phyloP scores from a whole-genome alignment of 2,797 vertebrate genomes.

The Todus mexicanus region DNA sequence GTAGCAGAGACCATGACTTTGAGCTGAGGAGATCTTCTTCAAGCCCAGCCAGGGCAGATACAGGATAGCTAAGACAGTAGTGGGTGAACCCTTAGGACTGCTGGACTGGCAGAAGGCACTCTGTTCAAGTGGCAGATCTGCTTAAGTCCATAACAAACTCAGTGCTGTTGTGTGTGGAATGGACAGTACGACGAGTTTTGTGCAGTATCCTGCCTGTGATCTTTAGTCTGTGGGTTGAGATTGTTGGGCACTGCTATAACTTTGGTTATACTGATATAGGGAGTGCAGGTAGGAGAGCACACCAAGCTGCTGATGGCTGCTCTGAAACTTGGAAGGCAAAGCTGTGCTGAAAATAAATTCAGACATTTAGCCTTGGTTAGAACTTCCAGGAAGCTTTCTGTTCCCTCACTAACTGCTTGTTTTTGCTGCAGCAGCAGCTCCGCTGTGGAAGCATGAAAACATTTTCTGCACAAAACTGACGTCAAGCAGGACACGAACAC shows the following conservation, averaged over 20 bases:
- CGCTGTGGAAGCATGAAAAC: fast-evolving
- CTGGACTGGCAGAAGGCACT: fast-evolving
- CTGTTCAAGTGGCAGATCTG: fast-evolving
- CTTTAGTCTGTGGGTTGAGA: not conserved
- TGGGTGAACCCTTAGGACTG: not conserved
- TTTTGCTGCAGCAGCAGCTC: not conserved
- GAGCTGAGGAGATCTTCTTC: not conserved
- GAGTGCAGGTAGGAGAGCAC: not conserved
- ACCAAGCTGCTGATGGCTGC: fast-evolving
- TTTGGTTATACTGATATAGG: not conserved
- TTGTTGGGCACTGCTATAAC: not conserved
- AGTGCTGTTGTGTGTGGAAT: fast-evolving
- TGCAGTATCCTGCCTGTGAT: not conserved
- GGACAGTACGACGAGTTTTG: not conserved
- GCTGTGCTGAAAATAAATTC: not conserved
- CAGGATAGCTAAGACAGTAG: not conserved
- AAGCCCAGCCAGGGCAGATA: not conserved
- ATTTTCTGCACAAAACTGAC: not conserved
- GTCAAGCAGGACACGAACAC: fast-evolving
- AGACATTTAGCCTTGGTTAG: not conserved
- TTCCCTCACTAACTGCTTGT: not conserved
- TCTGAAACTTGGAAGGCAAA: not conserved
- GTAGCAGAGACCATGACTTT: fast-evolving
- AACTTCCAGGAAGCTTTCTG: fast-evolving
- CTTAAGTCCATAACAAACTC: fast-evolving